Evolutionary conservation across 30 jellyfish, hydroid and myxozoan genomes (phyloP).

Genomic region (Pelagia noctiluca): DNA sequence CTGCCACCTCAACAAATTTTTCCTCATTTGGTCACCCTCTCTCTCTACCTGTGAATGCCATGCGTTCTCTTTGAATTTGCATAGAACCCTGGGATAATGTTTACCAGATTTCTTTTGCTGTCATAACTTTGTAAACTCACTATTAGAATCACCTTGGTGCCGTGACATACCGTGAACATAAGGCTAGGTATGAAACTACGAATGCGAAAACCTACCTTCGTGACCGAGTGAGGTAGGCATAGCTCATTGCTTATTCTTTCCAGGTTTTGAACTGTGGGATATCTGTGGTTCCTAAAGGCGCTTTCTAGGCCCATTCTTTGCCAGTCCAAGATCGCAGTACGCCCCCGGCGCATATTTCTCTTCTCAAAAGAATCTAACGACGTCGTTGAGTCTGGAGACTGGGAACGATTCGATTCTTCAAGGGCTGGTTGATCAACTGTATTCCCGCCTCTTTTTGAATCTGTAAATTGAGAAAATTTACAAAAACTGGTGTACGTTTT

Average conservation of each 20-base stretch:
- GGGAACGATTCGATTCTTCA: constrained; percentile 77
- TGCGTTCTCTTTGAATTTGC: neutral
- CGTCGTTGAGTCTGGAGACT: constrained; percentile 69
- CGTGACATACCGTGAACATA: neutral
- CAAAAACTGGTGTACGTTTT: neutral
- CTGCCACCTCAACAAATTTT: no score
- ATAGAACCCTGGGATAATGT: neutral
- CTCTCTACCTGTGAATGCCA: neutral
- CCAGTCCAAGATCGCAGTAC: constrained; percentile 65
- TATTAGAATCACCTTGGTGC: neutral
- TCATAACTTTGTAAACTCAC: neutral
- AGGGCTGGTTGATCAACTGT: constrained; percentile 38
- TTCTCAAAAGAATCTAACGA: constrained; percentile 44
- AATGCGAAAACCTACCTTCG: constrained; percentile 45
- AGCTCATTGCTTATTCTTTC: constrained; percentile 55
- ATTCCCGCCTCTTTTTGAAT: constrained; percentile 6
- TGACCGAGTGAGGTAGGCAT: constrained; percentile 65
- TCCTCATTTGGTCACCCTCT: no score
- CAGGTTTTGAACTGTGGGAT: constrained; percentile 61
- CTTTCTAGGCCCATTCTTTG: constrained; percentile 48
- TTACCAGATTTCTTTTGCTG: neutral
- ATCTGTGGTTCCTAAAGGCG: constrained; percentile 37
- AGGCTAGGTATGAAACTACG: neutral
- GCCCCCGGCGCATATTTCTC: constrained; percentile 35
- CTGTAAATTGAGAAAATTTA: constrained; percentile 9